Evolutionary conservation across 2,797 vertebrate species (phyloP).

Genomic region (Amblyopsis hoosieri): DNA sequence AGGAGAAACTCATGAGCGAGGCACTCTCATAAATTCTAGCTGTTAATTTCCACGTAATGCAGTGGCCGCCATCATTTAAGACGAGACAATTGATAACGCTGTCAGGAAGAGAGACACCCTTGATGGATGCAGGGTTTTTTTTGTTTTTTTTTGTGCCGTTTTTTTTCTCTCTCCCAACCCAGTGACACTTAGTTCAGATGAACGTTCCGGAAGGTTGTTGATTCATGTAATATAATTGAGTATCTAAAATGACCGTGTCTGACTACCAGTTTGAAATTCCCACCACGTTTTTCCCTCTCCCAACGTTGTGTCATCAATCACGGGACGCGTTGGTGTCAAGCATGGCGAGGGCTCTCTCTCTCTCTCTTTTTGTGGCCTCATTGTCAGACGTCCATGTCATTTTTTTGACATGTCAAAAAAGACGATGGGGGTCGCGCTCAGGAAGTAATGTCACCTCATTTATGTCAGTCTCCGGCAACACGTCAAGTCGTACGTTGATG

Average conservation of each 20-base stretch:
- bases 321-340: slow-evolving; percentile 67
- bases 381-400: slow-evolving; percentile 75
- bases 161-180: slow-evolving; percentile 64
- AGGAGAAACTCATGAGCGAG: slow-evolving; percentile 63
- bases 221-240: slow-evolving; percentile 87
- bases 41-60: slow-evolving; percentile 89
- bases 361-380: slow-evolving; percentile 46
- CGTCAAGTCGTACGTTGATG: slow-evolving; percentile 29
- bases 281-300: slow-evolving; percentile 39
- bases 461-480: slow-evolving; percentile 60
- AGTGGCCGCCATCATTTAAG: slow-evolving; percentile 84
- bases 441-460: slow-evolving; percentile 61
- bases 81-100: slow-evolving; percentile 83
- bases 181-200: slow-evolving; percentile 80
- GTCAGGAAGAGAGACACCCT: slow-evolving; percentile 76
- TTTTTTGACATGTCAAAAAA: slow-evolving; percentile 58
- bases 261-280: slow-evolving; percentile 84
- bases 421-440: not conserved
- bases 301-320: slow-evolving; percentile 65
- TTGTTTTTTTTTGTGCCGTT: slow-evolving; percentile 13
- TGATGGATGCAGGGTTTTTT: slow-evolving; percentile 25
- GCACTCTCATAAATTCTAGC: slow-evolving; percentile 83
- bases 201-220: slow-evolving; percentile 85
- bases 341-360: slow-evolving; percentile 38
- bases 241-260: slow-evolving; percentile 85